A percentile compares a stretch with the other conserved stretches of the same genome.
Evolutionary conservation across 1,140 invertebrate genomes (phyloP).

Genomic region (Papilio helenus): DNA sequence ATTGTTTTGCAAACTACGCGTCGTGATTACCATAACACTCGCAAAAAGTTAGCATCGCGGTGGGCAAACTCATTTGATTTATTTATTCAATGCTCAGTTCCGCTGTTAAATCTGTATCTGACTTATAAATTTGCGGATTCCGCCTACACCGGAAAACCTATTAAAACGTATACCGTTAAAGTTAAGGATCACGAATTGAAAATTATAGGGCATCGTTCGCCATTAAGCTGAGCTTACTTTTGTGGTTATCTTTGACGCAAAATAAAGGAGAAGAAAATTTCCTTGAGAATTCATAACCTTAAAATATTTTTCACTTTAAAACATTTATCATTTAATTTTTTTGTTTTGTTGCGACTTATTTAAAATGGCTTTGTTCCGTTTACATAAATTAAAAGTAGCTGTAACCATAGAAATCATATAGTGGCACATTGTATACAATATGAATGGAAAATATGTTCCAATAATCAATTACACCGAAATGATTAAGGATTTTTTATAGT

Average conservation of each 20-base stretch:
- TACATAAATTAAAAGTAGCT: too few relatives aligned
- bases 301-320: background rate
- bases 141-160: slow-evolving; percentile 15
- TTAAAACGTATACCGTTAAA: slow-evolving; percentile 17
- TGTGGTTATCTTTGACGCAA: slow-evolving; percentile 41
- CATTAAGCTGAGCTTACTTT: background rate
- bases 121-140: slow-evolving; percentile 30
- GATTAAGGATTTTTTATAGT: background rate
- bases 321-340: too few relatives aligned
- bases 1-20: slow-evolving; percentile 17
- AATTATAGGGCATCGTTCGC: slow-evolving; percentile 5
- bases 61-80: slow-evolving; percentile 47
- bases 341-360: too few relatives aligned
- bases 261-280: slow-evolving; percentile 60
- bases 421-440: too few relatives aligned
- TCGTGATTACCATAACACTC: slow-evolving; percentile 30
- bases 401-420: too few relatives aligned
- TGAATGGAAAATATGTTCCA: background rate
- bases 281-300: background rate
- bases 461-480: background rate
- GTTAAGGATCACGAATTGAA: slow-evolving; percentile 6
- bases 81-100: slow-evolving; percentile 63
- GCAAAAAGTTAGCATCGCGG: slow-evolving; percentile 40
- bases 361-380: too few relatives aligned
- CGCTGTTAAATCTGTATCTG: slow-evolving; percentile 40